Conservation (phyloP, 2,888 invertebrate genomes). For the Fabriciana adippe region DNA sequence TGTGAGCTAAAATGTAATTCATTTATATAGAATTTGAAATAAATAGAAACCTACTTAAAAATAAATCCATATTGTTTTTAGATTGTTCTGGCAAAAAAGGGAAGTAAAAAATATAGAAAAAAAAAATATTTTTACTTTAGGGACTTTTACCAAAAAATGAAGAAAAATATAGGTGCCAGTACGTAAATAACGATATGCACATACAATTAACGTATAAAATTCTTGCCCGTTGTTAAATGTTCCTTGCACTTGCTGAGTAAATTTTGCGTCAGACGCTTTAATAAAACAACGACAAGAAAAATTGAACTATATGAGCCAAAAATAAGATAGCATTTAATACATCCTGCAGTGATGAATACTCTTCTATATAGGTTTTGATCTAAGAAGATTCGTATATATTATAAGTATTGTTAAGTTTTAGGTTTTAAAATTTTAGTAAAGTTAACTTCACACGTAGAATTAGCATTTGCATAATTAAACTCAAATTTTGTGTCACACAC, state of each 20-base stretch:
- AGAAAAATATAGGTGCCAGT: too few species aligned
- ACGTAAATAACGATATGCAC: constrained; percentile 39
- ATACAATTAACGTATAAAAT: constrained; percentile 52
- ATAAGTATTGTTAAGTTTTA: too few species aligned
- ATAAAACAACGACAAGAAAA: constrained; percentile 29
- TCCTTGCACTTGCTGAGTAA: constrained; percentile 41
- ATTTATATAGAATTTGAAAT: too few species aligned
- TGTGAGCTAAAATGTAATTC: too few species aligned
- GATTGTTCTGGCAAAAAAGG: too few species aligned
- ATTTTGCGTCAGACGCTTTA: constrained; percentile 39
- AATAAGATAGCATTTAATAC: not conserved
- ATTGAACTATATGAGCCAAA: constrained; percentile 8
- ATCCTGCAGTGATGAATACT: not conserved
- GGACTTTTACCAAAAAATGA: too few species aligned
- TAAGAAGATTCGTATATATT: not conserved
- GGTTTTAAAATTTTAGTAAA: too few species aligned
- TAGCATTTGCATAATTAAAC: not conserved
- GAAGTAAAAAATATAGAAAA: too few species aligned
- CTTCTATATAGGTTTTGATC: constrained; percentile 9
- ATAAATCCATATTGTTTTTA: too few species aligned
- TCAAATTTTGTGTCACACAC: constrained; percentile 27
- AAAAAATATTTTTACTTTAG: too few species aligned
- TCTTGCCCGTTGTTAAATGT: constrained; percentile 52
- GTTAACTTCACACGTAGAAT: not conserved
- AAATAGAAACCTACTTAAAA: too few species aligned